Evolutionary conservation across 2,888 invertebrate species (phyloP).

Genomic region (Merodon equestris): DNA sequence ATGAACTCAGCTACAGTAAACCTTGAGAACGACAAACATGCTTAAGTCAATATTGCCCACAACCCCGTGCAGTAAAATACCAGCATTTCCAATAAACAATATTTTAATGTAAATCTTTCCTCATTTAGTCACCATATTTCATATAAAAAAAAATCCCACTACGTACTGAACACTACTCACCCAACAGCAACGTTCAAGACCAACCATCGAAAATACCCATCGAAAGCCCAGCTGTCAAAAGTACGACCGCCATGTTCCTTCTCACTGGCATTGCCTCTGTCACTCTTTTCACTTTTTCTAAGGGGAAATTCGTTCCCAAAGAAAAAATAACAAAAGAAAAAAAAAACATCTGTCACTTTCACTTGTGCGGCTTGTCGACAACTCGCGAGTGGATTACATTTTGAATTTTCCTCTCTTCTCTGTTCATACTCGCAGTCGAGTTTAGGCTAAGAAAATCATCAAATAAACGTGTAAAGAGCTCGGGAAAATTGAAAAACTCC

Average conservation of each 20-base stretch:
- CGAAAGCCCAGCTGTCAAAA: constrained; percentile 25
- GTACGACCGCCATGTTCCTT: constrained; percentile 21
- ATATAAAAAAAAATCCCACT: too few species aligned
- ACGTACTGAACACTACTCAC: too few species aligned
- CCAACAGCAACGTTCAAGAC: background rate
- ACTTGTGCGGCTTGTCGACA: constrained; percentile 67
- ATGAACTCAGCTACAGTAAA: too few species aligned
- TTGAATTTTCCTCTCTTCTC: constrained; percentile 10
- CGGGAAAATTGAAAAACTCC: constrained; percentile 30
- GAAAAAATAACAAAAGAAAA: constrained; percentile 11
- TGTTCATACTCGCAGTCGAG: background rate
- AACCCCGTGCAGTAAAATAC: too few species aligned
- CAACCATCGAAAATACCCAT: background rate
- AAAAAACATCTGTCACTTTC: constrained; percentile 66
- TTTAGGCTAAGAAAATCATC: background rate
- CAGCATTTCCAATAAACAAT: too few species aligned
- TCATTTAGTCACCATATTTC: too few species aligned
- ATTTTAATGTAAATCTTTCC: too few species aligned
- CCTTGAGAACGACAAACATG: too few species aligned
- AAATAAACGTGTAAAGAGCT: background rate
- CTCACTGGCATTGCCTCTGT: constrained; percentile 5
- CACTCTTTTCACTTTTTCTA: constrained; percentile 45
- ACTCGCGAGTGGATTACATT: constrained; percentile 29
- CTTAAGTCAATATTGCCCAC: too few species aligned
- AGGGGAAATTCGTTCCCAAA: constrained; percentile 35